Conservation (phyloP, 2,888 invertebrate species). For the Acanthosepion esculentum region DNA sequence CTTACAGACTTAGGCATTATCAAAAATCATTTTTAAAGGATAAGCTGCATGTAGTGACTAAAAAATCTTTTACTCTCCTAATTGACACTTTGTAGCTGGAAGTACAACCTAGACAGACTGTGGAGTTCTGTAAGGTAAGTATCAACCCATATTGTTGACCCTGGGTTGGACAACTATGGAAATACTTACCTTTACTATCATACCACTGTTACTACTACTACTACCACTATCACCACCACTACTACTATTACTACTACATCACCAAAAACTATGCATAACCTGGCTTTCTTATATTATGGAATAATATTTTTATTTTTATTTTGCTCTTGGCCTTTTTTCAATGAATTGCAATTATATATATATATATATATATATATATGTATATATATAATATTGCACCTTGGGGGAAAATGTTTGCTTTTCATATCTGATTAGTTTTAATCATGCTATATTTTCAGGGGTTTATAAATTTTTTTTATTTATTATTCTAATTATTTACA, state of each 20-base stretch:
- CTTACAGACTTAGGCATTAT: neutral
- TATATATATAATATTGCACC: slow-evolving; percentile 38
- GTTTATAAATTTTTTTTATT: neutral
- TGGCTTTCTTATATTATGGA: slow-evolving; percentile 49
- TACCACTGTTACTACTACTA: slow-evolving; percentile 39
- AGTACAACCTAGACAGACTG: slow-evolving; percentile 41
- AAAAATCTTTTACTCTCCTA: slow-evolving; percentile 16
- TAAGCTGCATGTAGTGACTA: slow-evolving; percentile 21
- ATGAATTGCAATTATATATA: neutral
- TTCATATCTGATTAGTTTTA: neutral
- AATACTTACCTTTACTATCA: slow-evolving; percentile 38
- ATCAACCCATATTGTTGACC: neutral
- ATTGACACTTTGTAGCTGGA: slow-evolving; percentile 42
- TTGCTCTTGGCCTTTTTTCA: neutral
- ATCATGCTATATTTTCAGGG: neutral
- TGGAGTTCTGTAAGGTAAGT: slow-evolving; percentile 48
- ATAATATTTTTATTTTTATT: slow-evolving; percentile 14
- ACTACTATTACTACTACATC: neutral
- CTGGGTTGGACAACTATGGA: slow-evolving; percentile 10
- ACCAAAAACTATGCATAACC: neutral
- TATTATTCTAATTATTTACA: neutral
- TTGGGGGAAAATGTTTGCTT: neutral
- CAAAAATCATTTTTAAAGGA: neutral
- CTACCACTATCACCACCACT: neutral
- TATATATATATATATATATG: neutral